A percentile compares a stretch with the other conserved stretches of the same genome.
phyloP scores from a whole-genome alignment of 2,888 invertebrate genomes.

The Cylloceria caligata region DNA sequence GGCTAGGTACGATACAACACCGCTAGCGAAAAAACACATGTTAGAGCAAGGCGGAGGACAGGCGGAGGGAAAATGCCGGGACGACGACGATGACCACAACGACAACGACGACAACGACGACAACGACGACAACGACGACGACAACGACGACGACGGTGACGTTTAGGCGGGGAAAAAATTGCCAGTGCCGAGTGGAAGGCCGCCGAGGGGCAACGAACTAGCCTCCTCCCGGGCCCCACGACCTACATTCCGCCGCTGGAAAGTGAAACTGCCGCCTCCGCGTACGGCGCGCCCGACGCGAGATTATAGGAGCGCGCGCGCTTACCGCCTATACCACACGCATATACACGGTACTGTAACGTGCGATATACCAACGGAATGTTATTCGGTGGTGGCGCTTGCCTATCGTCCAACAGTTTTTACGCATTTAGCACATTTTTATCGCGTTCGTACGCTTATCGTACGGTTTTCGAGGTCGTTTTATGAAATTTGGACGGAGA shows the following conservation, averaged over 20 bases:
- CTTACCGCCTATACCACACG: slow-evolving; percentile 41
- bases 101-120: too few species aligned
- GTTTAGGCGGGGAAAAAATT: slow-evolving; percentile 73
- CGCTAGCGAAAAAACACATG: slow-evolving; percentile 55
- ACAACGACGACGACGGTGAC: slow-evolving; percentile 25
- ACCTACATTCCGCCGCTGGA: slow-evolving; percentile 85
- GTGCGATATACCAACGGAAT: not conserved
- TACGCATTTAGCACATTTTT: slow-evolving; percentile 14
- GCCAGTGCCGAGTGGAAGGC: slow-evolving; percentile 85
- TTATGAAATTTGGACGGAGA: not conserved
- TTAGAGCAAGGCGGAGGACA: slow-evolving; percentile 23
- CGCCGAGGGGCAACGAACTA: slow-evolving; percentile 87
- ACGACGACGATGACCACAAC: slow-evolving; percentile 15
- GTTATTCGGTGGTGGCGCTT: slow-evolving; percentile 36
- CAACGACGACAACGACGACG: too few species aligned
- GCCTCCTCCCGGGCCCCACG: slow-evolving; percentile 85
- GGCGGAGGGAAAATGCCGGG: slow-evolving; percentile 52
- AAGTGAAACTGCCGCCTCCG: slow-evolving; percentile 84
- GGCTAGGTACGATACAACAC: slow-evolving; percentile 69
- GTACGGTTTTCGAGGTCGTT: slow-evolving; percentile 23
- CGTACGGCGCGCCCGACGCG: slow-evolving; percentile 70
- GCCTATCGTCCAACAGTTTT: slow-evolving; percentile 1
- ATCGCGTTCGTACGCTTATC: slow-evolving; percentile 22
- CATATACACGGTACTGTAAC: not conserved
- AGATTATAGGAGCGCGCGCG: slow-evolving; percentile 58